A percentile compares a stretch with the other conserved stretches of the same genome.
These are phyloP conservation scores for Ornithoptera priamus DNA, from an alignment of 2,888 invertebrate genomes.

Conservation along the genomic window DNA sequence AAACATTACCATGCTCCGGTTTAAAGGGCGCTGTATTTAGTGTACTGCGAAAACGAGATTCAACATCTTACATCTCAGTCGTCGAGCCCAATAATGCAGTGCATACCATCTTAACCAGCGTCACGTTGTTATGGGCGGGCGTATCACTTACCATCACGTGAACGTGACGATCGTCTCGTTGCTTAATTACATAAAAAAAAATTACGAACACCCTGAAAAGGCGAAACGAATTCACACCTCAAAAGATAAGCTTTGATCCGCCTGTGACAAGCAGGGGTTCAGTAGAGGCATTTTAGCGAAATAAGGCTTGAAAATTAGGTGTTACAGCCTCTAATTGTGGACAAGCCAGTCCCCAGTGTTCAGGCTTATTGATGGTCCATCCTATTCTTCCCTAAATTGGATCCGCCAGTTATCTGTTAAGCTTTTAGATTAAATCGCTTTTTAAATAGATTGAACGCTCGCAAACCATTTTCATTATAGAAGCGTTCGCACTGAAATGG, in stretches of 20 bases:
- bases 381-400: constrained; percentile 11
- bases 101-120: no score
- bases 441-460: not conserved
- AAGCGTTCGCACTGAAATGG: no score
- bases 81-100: no score
- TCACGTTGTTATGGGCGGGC: no score
- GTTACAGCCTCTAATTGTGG: constrained; percentile 6
- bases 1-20: no score
- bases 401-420: constrained; percentile 11
- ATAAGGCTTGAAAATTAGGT: constrained; percentile 6
- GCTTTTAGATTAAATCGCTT: constrained; percentile 14
- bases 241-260: constrained; percentile 19
- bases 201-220: not conserved
- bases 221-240: constrained; percentile 2
- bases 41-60: no score
- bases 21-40: no score
- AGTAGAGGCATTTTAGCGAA: constrained; percentile 13
- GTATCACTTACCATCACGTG: no score
- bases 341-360: not conserved
- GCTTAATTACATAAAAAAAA: no score
- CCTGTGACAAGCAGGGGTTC: constrained; percentile 1
- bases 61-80: no score
- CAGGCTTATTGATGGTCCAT: constrained; percentile 15
- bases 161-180: no score
- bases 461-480: no score